Conservation (phyloP, 2,797 vertebrate genomes). For the Cichlasoma orientale region DNA sequence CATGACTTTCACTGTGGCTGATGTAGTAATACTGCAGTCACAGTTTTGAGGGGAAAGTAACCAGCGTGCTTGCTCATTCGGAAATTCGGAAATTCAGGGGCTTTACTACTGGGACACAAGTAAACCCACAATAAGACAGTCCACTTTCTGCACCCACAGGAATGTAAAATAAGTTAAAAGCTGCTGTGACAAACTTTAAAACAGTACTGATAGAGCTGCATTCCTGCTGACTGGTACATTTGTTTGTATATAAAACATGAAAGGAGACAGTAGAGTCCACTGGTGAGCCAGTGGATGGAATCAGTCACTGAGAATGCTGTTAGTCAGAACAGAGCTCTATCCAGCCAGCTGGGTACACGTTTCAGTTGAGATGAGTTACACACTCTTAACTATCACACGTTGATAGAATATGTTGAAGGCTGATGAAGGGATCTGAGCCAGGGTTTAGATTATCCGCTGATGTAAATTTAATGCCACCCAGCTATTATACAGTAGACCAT, state of each 20-base stretch:
- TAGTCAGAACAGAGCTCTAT: conserved; percentile 12
- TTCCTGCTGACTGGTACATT: conserved; percentile 14
- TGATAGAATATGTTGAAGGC: background rate
- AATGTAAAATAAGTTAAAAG: background rate
- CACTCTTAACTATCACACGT: background rate
- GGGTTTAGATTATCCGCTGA: background rate
- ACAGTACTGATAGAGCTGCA: background rate
- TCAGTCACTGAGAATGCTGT: background rate
- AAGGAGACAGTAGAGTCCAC: background rate
- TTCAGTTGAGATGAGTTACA: background rate
- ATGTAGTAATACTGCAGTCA: background rate
- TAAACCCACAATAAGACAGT: background rate
- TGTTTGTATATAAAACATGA: conserved; percentile 5
- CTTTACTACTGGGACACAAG: background rate
- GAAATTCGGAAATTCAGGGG: background rate
- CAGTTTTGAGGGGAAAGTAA: too few species aligned
- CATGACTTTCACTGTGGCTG: background rate
- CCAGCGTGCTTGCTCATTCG: background rate
- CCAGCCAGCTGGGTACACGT: background rate
- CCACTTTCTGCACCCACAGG: background rate
- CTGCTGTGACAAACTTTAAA: conserved; percentile 10
- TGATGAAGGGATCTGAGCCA: background rate
- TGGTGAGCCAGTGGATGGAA: conserved; percentile 14
- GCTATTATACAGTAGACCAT: background rate
- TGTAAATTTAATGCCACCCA: background rate